Evolutionary conservation across 2,797 vertebrate species (phyloP).

Genomic region (Pristis pectinata): DNA sequence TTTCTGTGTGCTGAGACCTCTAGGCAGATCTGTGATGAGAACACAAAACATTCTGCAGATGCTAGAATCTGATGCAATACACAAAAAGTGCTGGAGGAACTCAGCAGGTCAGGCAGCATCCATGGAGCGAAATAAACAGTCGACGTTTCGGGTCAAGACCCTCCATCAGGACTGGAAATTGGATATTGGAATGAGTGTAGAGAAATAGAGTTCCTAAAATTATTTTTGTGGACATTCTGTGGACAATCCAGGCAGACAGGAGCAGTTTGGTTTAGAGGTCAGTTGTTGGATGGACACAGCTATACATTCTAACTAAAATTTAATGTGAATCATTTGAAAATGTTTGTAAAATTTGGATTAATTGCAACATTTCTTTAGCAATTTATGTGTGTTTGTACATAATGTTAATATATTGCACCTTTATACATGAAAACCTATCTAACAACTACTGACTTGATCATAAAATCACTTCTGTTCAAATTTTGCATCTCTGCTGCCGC

Average conservation of each 20-base stretch:
- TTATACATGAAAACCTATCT: not conserved
- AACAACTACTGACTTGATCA: not conserved
- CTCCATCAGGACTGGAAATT: too few species aligned
- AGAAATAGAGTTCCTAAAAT: too few species aligned
- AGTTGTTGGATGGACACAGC: not conserved
- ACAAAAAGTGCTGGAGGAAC: too few species aligned
- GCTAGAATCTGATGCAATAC: too few species aligned
- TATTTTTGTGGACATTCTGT: not conserved
- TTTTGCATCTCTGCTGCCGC: not conserved
- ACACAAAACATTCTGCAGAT: too few species aligned
- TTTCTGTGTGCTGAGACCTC: too few species aligned
- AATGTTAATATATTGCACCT: not conserved
- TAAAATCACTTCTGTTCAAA: not conserved
- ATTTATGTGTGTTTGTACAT: not conserved
- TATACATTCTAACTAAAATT: not conserved
- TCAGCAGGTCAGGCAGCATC: too few species aligned
- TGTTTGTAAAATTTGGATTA: not conserved
- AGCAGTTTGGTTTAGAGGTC: not conserved
- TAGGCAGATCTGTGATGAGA: too few species aligned
- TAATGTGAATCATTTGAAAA: not conserved
- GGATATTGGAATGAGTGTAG: too few species aligned
- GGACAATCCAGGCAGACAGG: not conserved
- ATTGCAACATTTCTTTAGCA: not conserved
- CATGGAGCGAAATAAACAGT: too few species aligned
- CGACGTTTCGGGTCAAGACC: too few species aligned